Conservation (phyloP, 2,113 vertebrate species). For the Lampris megalopsis region DNA sequence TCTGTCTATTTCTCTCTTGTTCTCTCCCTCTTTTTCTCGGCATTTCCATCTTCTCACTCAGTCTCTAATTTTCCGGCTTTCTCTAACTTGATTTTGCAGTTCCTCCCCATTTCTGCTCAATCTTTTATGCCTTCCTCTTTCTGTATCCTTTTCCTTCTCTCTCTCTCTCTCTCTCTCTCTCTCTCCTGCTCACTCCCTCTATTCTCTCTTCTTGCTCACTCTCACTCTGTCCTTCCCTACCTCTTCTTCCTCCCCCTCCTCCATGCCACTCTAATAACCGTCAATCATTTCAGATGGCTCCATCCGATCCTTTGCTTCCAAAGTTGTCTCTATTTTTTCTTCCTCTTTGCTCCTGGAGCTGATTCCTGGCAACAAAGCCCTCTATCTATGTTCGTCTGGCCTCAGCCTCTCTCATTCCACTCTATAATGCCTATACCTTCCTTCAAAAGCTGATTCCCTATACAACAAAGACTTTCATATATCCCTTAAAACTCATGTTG, state of each 20-base stretch:
- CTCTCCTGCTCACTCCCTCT: neutral
- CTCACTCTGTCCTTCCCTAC: neutral
- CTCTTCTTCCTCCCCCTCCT: neutral
- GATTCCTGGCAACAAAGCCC: slow-evolving; percentile 34
- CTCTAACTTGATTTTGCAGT: slow-evolving; percentile 9
- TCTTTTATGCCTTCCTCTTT: neutral
- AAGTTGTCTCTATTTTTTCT: neutral
- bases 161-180: neutral
- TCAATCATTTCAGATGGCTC: slow-evolving; percentile 37
- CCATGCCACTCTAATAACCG: neutral
- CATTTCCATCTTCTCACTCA: neutral
- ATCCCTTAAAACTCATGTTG: slow-evolving; percentile 35
- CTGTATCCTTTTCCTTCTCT: neutral
- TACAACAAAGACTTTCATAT: slow-evolving; percentile 41
- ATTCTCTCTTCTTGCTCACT: neutral
- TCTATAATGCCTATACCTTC: slow-evolving; percentile 22
- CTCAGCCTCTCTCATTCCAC: slow-evolving; percentile 32
- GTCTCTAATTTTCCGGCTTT: slow-evolving; percentile 8
- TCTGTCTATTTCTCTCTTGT: neutral
- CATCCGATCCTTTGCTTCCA: slow-evolving; percentile 9
- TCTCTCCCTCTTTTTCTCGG: neutral
- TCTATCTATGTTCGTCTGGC: slow-evolving; percentile 14
- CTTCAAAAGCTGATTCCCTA: slow-evolving; percentile 25
- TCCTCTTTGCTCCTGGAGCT: slow-evolving; percentile 35
- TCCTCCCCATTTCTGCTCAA: slow-evolving; percentile 5